Percentiles rank a stretch among this genome's conserved stretches.
These are phyloP conservation scores for Ceratitis capitata DNA, from an alignment of 1,140 invertebrate genomes.

Conservation along the genomic window DNA sequence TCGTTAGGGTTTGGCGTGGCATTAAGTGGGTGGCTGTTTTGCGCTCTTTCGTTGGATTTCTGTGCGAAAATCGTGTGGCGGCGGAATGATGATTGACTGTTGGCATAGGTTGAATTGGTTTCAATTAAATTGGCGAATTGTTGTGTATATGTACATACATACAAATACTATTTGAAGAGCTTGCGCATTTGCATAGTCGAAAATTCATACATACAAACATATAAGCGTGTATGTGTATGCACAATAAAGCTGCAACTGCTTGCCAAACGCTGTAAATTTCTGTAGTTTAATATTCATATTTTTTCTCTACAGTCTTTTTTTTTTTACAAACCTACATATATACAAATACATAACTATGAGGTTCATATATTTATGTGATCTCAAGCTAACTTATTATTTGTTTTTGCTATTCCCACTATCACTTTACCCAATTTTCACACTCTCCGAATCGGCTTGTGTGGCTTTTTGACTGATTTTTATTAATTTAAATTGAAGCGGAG, in stretches of 20 bases:
- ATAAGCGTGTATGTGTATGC: background rate
- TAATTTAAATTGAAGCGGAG: background rate
- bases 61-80: too few species aligned
- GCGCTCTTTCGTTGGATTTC: too few species aligned
- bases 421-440: background rate
- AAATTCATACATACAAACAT: background rate
- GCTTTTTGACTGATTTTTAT: background rate
- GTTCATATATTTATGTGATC: background rate
- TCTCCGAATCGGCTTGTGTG: background rate
- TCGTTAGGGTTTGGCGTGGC: background rate
- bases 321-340: background rate
- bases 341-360: background rate
- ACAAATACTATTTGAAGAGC: background rate
- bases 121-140: conserved; percentile 1
- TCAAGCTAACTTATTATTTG: background rate
- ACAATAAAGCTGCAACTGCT: background rate
- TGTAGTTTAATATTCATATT: background rate
- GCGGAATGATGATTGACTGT: background rate
- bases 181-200: too few species aligned
- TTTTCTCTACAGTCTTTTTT: background rate
- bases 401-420: background rate
- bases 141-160: background rate
- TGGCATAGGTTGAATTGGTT: conserved; percentile 12
- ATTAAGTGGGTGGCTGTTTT: background rate
- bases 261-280: background rate